Evolutionary conservation across 1,140 invertebrate species (phyloP).

Genomic region (Leptinotarsa defecta): DNA sequence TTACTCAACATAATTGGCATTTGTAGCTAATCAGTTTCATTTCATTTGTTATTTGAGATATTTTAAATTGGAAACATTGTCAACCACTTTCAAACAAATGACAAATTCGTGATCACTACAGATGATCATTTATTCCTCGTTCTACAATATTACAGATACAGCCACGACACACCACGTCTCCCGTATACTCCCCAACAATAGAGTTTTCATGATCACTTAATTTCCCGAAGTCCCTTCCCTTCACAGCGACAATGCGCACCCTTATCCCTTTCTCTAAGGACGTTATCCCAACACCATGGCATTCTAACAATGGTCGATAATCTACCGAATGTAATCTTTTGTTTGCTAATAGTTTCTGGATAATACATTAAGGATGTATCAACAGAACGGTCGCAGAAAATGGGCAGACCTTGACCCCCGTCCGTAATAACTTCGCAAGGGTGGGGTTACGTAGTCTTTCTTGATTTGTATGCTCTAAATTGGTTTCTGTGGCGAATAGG

Average conservation of each 20-base stretch:
- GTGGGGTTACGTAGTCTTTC: background rate
- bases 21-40: no score
- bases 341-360: constrained; percentile 6
- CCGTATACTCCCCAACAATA: background rate
- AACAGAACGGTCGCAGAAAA: background rate
- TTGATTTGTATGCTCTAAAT: background rate
- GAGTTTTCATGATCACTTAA: background rate
- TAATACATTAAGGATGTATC: background rate
- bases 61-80: no score
- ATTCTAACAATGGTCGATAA: constrained; percentile 4
- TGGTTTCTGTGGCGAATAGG: no score
- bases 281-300: background rate
- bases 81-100: no score
- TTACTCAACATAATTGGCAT: no score
- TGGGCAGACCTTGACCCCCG: background rate
- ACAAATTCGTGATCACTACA: no score
- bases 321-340: constrained; percentile 2
- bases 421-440: background rate
- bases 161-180: no score
- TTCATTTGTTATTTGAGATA: no score
- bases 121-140: no score
- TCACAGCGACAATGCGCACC: background rate
- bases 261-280: background rate
- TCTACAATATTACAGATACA: no score
- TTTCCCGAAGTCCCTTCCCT: background rate